Evolutionary conservation across 2,797 vertebrate genomes (phyloP), one percentile per base, ranked within the genome.

Genomic region (Garrulus glandarius): DNA sequence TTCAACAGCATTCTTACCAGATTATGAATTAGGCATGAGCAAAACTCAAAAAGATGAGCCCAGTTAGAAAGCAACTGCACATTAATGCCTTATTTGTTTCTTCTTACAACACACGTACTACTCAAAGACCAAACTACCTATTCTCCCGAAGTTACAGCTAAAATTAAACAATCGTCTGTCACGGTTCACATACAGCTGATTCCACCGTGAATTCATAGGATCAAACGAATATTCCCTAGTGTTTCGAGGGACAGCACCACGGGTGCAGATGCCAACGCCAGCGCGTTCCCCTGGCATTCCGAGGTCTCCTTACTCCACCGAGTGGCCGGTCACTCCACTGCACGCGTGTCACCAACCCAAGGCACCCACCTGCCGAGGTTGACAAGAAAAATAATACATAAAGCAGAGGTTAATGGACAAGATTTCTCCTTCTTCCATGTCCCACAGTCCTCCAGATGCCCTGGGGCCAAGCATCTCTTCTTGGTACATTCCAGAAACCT

Each of bases 241-340:
- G 27, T 43, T 79, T 60, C 11, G 59, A 61, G 44, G 71, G 63
- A 3, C 3, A 8, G 70, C 46, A 20, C 1, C 36, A 4, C 59
- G 7, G 30, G 1, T 1, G 8, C 2, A 18, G 49, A 11, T n/a
- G 32, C 26, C 11, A 6, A 32, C 3, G 5, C 49, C 47, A 12
- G 63, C 5, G 0, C 1, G 34, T 18, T 65, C 79, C 77, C 70
- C 1, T 5, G 71, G 72, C n/a, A 39, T 94, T 65, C 39, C 69
- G 18, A 87, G 89, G 93, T 93, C 85, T 94, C 84, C 57, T n/a
- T 34, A 26, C 95, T 36, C 96, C 96, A 84, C 90, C 97, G 65
- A 32, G 94, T 21, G 97, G 96, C 43, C 63, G 21, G 4, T 30
- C 20, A 4, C 16, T 52, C 67, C 86, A 55, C 67, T 96, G 93